Conservation (phyloP, 2,888 invertebrate species). For the Nowickia ferox region DNA sequence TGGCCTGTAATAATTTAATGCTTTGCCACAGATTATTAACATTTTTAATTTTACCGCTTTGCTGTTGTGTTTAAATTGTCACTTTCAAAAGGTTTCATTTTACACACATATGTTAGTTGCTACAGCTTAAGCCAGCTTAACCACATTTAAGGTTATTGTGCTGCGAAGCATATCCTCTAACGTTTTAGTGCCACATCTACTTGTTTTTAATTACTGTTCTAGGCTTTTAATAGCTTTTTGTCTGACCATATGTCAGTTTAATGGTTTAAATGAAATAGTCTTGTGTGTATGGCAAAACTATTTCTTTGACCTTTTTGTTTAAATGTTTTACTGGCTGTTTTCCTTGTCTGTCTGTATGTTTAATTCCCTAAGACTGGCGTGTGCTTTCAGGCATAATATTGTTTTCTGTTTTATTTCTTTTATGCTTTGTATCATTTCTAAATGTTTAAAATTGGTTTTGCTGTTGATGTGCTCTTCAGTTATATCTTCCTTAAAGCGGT, state of each 20-base stretch:
- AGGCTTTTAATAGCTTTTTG: slow-evolving; percentile 19
- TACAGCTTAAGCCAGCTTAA: background rate
- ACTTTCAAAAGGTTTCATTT: too few species aligned
- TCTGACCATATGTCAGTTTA: slow-evolving; percentile 10
- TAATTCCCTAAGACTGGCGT: slow-evolving; percentile 34
- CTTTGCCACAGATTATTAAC: background rate
- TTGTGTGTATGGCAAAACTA: background rate
- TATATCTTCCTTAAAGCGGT: background rate
- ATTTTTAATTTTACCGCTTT: too few species aligned
- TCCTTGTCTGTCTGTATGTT: background rate
- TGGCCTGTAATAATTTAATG: too few species aligned
- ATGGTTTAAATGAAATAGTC: slow-evolving; percentile 11
- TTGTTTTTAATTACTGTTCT: slow-evolving; percentile 22
- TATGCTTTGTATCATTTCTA: background rate
- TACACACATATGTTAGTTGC: too few species aligned
- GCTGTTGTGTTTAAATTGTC: too few species aligned
- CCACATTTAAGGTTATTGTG: slow-evolving; percentile 5
- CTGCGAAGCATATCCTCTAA: background rate
- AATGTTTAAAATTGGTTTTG: slow-evolving; percentile 16
- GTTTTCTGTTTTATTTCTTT: slow-evolving; percentile 12
- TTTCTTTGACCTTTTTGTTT: slow-evolving; percentile 7
- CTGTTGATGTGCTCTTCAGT: background rate
- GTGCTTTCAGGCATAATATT: slow-evolving; percentile 27
- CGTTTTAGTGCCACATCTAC: background rate
- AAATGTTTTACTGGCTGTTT: background rate